Evolutionary conservation across 2,888 invertebrate species (phyloP), one percentile per base, ranked within the genome.

Genomic region (Timema cristinae): DNA sequence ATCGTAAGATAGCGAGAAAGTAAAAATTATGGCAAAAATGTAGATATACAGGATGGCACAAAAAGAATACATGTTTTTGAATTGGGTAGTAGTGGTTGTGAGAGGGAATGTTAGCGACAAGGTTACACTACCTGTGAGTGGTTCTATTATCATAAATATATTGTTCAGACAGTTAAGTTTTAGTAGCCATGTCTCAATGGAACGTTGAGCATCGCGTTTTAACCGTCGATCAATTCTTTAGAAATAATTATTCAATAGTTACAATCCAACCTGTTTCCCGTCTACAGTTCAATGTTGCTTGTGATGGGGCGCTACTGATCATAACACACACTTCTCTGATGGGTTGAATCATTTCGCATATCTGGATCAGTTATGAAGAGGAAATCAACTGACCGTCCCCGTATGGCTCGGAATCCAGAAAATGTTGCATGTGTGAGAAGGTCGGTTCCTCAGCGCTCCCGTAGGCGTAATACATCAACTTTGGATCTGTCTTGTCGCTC

Each of bases 121-220:
- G n/a, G n/a, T n/a, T n/a, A n/a, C n/a, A n/a, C n/a, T n/a, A n/a
- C n/a, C n/a, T n/a, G n/a, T n/a, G n/a, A n/a, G n/a, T n/a, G n/a
- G n/a, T n/a, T n/a, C n/a, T n/a, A n/a, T n/a, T n/a, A n/a, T n/a
- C n/a, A n/a, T n/a, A n/a, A n/a, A n/a, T n/a, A n/a, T n/a, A n/a
- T n/a, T n/a, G n/a, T n/a, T n/a, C n/a, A n/a, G n/a, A 56, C 1
- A 1, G 1, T 0, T 16, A 5, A 56, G 56, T 56, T 11, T 50
- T 16, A 67, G 67, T 67, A 49, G 67, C 67, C 16, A 75, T 73
- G 73, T 72, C 72, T 51, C 72, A 11, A 52, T 76, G 75, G 71
- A 74, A 73, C n/a, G 67, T 73, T 13, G 71, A 72, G 66, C 72
- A 76, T 52, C 72, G n/a, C n/a, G n/a, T n/a, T n/a, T n/a, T n/a